Percentiles rank a stretch among this genome's conserved stretches.
Conservation (phyloP, 2,888 invertebrate genomes). For the Platycheirus albimanus region DNA sequence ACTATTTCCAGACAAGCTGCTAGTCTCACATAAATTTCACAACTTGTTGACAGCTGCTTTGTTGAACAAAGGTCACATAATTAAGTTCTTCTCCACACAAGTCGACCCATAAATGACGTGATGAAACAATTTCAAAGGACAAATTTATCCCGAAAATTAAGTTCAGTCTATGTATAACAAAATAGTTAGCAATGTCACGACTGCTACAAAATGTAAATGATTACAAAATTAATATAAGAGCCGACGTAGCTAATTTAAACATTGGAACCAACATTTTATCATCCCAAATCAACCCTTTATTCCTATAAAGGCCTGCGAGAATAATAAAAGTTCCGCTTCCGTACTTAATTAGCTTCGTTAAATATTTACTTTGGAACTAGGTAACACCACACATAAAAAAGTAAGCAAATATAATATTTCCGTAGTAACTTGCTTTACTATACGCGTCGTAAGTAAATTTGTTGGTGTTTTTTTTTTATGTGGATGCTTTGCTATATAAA, state of each 20-base stretch:
- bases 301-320: neutral
- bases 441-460: neutral
- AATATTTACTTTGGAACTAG: slow-evolving; percentile 52
- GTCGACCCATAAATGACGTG: neutral
- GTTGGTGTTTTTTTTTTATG: too few relatives aligned
- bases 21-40: too few relatives aligned
- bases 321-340: slow-evolving; percentile 35
- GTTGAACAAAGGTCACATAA: too few relatives aligned
- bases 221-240: neutral
- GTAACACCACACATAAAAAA: slow-evolving; percentile 33
- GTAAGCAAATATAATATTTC: slow-evolving; percentile 43
- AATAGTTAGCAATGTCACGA: neutral
- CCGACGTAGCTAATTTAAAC: neutral
- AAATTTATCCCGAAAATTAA: neutral
- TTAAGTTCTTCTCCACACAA: too few relatives aligned
- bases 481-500: too few relatives aligned
- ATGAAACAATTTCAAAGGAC: neutral
- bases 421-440: neutral
- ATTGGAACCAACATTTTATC: neutral
- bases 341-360: slow-evolving; percentile 59
- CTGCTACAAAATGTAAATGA: neutral
- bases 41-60: too few relatives aligned
- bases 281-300: neutral
- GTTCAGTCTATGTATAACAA: neutral
- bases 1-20: too few relatives aligned